phyloP scores from a whole-genome alignment of 2,797 vertebrate genomes.

The Myiotriccus ornatus region DNA sequence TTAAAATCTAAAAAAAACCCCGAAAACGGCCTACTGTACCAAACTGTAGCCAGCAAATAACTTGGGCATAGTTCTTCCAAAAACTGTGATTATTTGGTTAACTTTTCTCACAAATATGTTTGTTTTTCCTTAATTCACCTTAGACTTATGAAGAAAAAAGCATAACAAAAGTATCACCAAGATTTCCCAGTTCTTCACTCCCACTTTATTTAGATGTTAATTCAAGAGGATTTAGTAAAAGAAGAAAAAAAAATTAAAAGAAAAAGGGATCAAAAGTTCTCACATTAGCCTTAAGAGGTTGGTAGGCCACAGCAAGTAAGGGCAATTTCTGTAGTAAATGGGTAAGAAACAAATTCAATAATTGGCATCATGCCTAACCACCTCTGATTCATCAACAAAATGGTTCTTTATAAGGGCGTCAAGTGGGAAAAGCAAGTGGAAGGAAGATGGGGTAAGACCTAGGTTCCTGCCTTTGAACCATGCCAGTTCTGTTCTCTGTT shows the following conservation, averaged over 20 bases:
- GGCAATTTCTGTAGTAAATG: neutral
- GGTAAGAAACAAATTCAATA: neutral
- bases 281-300: neutral
- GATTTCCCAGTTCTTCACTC: neutral
- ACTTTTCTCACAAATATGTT: neutral
- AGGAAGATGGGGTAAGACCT: neutral
- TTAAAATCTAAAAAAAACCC: neutral
- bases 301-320: neutral
- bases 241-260: neutral
- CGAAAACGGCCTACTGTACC: neutral
- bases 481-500: neutral
- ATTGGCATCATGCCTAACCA: neutral
- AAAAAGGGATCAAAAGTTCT: neutral
- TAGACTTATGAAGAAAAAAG: neutral
- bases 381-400: neutral
- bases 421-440: neutral
- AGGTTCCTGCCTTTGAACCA: neutral
- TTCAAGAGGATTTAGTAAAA: neutral
- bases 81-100: neutral
- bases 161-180: neutral
- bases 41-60: constrained; percentile 55
- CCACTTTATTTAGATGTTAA: constrained; percentile 2
- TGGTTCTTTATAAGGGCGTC: neutral
- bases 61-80: constrained; percentile 29
- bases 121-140: neutral